Evolutionary conservation across 2,797 vertebrate genomes (phyloP), one percentile per base, ranked within the genome.

Genomic region (Sebastiscus tertius): DNA sequence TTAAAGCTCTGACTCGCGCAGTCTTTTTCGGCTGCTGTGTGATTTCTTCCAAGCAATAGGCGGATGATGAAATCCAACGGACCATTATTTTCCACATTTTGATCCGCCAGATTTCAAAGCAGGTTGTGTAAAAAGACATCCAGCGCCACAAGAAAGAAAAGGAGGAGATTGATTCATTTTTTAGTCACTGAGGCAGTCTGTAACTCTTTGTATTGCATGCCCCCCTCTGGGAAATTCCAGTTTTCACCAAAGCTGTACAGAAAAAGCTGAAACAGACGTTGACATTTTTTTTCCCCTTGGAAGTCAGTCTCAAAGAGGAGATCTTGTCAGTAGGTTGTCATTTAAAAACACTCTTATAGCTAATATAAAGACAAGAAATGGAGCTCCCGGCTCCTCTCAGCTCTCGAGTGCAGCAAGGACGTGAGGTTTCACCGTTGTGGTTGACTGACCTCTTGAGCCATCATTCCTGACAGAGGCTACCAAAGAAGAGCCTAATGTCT

Each of bases 161-260:
- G 5, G 5, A 14, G 18, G 33, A 56, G 64, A 82, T 31, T 73
- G 61, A 79, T 71, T 9, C 8, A 29, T 66, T 36, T 31, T 11
- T 3, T 46, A 73, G 39, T 55, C 31, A 20, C 61, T 2, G 59
- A 75, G 18, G 33, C 34, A 52, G 59, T 13, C 46, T 71, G 18
- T 69, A 46, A 80, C 54, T 58, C 42, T 46, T 56, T 33, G n/a
- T 36, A 34, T 42, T 27, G 27, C 69, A 74, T 10, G 9, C 60
- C 55, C 2, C 46, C 79, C 56, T 72, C 34, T 82, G 83, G 77
- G 86, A 82, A 78, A 87, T 79, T 85, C 62, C 67, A 58, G 72
- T 74, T 82, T 74, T 61, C 49, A 72, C 75, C 64, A 69, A 72
- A 77, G 77, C 60, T 68, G 16, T 24, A 29, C 33, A 62, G 68